Base-by-base conservation (phyloP, 2,113 vertebrate genomes). In the Plectropomus leopardus region DNA sequence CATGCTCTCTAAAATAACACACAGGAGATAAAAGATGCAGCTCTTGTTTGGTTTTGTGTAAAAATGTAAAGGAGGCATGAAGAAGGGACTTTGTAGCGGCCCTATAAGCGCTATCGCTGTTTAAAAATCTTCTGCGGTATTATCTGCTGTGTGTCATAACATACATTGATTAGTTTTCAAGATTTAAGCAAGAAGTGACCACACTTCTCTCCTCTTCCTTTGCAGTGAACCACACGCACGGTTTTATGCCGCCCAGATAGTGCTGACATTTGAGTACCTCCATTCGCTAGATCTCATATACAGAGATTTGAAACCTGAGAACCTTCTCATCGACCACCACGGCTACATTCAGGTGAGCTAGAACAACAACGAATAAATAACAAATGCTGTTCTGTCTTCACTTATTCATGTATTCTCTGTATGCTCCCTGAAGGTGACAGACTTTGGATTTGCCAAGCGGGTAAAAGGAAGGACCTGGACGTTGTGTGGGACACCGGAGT, bases 381-480 rank as follows among this genome's bases (percentile, higher is more conserved):
- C 3, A 30, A 34, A 16, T 8, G 42, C 51, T 32, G n/a, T 24
- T 54, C 30, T 28, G 15, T 53, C 28, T 19, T 21, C 15, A 32
- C 34, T 71, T 44, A 5, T 23, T 45, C 19, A 74, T 21, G 26
- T 24, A 7, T 28, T 17, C 1, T 50, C 0, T 69, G 1, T 74
- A 2, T 82, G 30, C 14, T 50, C 26, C 60, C 72, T 21, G 4
- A 26, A 99, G 98, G 98, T 99, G 89, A 99, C 98, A 90, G 98
- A 99, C 90, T 99, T 99, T 50, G 98, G 98, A 66, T 99, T 99
- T 93, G 98, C 98, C 89, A 99, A 99, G 92, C 95, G 98, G 92
- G 98, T 99, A 94, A 99, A 99, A 95, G 98, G 98, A 88, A 96
- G 98, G 93, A 99, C 98, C 84, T 99, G 98, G 98, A 99, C 98